Conservation (phyloP, 2,888 invertebrate species). For the Ischnura elegans region DNA sequence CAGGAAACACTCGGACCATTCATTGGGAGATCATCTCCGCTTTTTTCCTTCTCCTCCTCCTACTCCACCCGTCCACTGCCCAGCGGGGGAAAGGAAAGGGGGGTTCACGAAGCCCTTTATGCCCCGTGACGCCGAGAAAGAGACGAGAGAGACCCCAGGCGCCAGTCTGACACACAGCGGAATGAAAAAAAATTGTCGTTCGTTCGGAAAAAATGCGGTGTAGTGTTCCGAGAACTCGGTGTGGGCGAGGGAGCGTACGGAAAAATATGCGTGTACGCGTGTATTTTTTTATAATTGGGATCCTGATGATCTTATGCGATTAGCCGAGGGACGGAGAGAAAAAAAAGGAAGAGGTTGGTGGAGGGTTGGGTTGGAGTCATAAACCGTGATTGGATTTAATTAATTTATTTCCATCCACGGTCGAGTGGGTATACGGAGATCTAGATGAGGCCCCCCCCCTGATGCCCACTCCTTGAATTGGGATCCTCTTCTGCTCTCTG, state of each 20-base stretch:
- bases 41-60: background rate
- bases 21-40: conserved; percentile 46
- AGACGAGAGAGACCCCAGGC: conserved; percentile 1
- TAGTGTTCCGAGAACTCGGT: background rate
- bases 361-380: background rate
- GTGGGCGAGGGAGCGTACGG: background rate
- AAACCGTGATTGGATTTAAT: conserved; percentile 38
- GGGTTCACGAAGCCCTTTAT: background rate
- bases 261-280: background rate
- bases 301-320: background rate
- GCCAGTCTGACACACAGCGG: conserved; percentile 43
- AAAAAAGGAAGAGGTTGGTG: background rate
- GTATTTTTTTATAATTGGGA: conserved; percentile 33
- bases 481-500: background rate
- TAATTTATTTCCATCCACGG: conserved; percentile 1
- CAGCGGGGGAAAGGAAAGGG: background rate
- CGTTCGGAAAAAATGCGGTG: background rate
- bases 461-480: too few species aligned
- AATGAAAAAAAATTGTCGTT: conserved; percentile 30
- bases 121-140: conserved; percentile 37
- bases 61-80: background rate
- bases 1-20: conserved; percentile 54
- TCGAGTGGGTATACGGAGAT: background rate
- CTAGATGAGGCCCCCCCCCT: background rate
- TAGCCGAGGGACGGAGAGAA: background rate